Percentiles rank a stretch among this genome's conserved stretches.
phyloP scores from a whole-genome alignment of 2,888 invertebrate genomes.

The Hyalella azteca region DNA sequence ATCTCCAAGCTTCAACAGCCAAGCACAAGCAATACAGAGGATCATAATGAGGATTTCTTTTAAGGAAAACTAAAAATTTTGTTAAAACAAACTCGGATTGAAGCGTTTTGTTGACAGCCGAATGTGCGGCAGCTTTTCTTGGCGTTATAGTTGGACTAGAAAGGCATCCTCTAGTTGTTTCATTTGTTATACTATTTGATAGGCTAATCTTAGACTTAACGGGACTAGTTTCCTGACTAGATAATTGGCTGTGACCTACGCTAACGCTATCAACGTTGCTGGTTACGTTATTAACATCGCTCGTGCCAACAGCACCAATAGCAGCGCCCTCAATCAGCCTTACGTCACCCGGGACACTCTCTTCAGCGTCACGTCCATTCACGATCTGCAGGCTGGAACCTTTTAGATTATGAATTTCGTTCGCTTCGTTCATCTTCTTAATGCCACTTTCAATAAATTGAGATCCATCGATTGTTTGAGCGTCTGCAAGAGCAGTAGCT shows the following conservation, averaged over 20 bases:
- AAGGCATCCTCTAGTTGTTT: not conserved
- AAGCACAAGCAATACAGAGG: conserved; percentile 71
- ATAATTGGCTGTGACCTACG: not conserved
- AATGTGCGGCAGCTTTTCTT: not conserved
- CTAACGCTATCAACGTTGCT: not conserved
- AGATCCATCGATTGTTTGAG: conserved; percentile 7
- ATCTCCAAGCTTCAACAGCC: conserved; percentile 71
- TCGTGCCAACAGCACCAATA: too few relatives aligned
- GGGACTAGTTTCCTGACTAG: conserved; percentile 23
- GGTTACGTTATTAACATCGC: not conserved
- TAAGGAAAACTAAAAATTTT: conserved; percentile 65
- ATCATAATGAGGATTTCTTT: conserved; percentile 71
- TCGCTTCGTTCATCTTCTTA: not conserved
- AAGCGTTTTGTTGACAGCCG: conserved; percentile 9
- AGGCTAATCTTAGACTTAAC: conserved; percentile 5
- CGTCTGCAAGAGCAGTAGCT: not conserved
- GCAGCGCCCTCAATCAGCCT: too few relatives aligned
- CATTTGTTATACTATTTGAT: not conserved
- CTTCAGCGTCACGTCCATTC: too few relatives aligned
- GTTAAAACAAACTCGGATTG: conserved; percentile 42
- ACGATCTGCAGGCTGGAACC: too few relatives aligned
- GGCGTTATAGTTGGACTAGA: conserved; percentile 25
- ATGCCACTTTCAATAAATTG: conserved; percentile 10
- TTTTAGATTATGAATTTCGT: not conserved
- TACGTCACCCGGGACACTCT: too few relatives aligned